A percentile compares a stretch with the other conserved stretches of the same genome.
Evolutionary conservation across 2,888 invertebrate species (phyloP).

Genomic region (Caenorhabditis angaria): DNA sequence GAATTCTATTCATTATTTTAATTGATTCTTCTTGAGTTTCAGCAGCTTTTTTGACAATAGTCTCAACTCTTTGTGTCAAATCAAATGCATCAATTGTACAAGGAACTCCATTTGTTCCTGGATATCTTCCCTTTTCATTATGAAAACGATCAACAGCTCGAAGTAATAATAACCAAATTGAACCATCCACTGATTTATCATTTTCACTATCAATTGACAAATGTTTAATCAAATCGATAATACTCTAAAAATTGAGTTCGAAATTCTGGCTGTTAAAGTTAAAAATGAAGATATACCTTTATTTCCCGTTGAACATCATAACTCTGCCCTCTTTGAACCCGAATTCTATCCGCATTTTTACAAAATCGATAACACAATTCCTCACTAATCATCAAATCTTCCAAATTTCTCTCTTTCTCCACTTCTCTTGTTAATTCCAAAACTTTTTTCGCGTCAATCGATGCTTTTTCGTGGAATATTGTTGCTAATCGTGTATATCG

Average conservation of each 20-base stretch:
- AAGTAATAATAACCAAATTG: constrained; percentile 83
- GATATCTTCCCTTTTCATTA: constrained; percentile 80
- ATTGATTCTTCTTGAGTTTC: neutral
- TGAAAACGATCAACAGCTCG: constrained; percentile 90
- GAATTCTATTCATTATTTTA: constrained; percentile 5
- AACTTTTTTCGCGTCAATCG: constrained; percentile 56
- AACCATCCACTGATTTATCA: constrained; percentile 12
- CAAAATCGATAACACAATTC: constrained; percentile 59
- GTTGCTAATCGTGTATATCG: constrained; percentile 51
- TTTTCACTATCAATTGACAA: constrained; percentile 10
- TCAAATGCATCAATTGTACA: constrained; percentile 53
- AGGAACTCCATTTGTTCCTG: constrained; percentile 68
- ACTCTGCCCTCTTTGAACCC: constrained; percentile 81
- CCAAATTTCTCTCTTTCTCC: constrained; percentile 34
- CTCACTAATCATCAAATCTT: constrained; percentile 35
- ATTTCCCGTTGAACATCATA: constrained; percentile 81
- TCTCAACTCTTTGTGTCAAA: constrained; percentile 49
- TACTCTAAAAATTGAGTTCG: neutral
- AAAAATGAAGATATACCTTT: neutral
- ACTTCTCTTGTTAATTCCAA: constrained; percentile 37
- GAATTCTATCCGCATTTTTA: constrained; percentile 84
- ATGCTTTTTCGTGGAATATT: constrained; percentile 54
- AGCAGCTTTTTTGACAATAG: constrained; percentile 28
- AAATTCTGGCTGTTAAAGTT: neutral
- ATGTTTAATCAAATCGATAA: constrained; percentile 6